Base-by-base conservation (phyloP, 2,797 vertebrate species). In the Pygocentrus nattereri region DNA sequence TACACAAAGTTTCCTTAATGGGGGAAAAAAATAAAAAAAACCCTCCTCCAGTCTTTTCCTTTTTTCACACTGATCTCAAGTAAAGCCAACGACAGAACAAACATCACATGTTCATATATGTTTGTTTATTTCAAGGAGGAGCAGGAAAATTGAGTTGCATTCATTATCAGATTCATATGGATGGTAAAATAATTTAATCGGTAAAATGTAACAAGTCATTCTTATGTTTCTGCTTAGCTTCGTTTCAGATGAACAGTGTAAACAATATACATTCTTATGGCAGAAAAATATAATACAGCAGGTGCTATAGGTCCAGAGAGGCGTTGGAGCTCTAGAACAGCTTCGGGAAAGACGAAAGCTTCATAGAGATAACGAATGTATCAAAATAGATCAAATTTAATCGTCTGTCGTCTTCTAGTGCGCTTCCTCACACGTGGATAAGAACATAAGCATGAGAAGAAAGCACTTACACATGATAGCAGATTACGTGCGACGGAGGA, bases 121-220 rank as follows among this genome's bases (percentile, higher is more conserved):
- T 86, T 86, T 31, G 31, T 86, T 86, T 83, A 82, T 84, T 82
- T 77, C 23, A 44, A 78, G 74, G 52, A 77, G 68, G 6, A 71
- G 54, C 30, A 61, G 30, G 5, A 74, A 69, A 75, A 84, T 54
- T 25, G n/a, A 59, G 76, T 73, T 74, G 72, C 65, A 76, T 69
- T 81, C 56, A 15, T 79, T 13, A 84, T 73, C 19, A 6, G 23
- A 62, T 69, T 54, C 21, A 34, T 85, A 59, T 38, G 38, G 74
- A 76, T 71, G 31, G 47, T 76, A 84, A 87, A 87, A 87, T 87
- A 85, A 87, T 85, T 87, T 85, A 85, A 85, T 83, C 80, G 78
- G 79, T 78, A 68, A 82, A 72, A 82, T 74, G 65, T 72, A 50
- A 74, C 52, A 31, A 82, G 38, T 65, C 68, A 73, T 80, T 68